Evolutionary conservation across 2,888 invertebrate species (phyloP).

Genomic region (Rhagonycha fulva): DNA sequence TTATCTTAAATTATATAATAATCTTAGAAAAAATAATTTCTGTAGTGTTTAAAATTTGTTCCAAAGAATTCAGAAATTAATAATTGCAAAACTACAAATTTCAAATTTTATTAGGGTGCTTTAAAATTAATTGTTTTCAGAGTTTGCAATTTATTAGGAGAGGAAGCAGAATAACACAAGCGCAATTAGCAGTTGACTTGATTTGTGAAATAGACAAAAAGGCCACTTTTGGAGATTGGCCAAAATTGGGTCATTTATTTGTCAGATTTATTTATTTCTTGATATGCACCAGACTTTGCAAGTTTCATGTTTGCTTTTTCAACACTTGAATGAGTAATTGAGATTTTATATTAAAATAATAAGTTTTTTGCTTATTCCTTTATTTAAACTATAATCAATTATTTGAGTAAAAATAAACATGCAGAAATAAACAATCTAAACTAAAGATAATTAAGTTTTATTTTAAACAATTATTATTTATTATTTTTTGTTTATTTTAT

Average conservation of each 20-base stretch:
- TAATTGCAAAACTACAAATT: slow-evolving; percentile 5
- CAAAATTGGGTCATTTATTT: slow-evolving; percentile 18
- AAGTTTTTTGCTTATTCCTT: background rate
- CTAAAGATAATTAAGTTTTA: too few species aligned
- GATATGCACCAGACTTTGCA: slow-evolving; percentile 8
- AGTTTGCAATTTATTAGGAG: slow-evolving; percentile 16
- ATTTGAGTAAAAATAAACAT: background rate
- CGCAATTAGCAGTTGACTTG: slow-evolving; percentile 19
- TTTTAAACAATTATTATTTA: too few species aligned
- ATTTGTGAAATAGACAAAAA: slow-evolving; percentile 21
- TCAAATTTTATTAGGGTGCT: slow-evolving; percentile 11
- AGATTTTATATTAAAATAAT: background rate
- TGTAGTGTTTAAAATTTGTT: background rate
- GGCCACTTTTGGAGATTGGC: slow-evolving; percentile 21
- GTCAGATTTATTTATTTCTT: slow-evolving; percentile 19
- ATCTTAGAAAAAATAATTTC: background rate
- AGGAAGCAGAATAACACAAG: slow-evolving; percentile 22
- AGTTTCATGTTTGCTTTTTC: background rate
- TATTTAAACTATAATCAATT: background rate
- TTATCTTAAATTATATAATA: too few species aligned
- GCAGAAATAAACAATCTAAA: background rate
- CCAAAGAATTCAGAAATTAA: background rate
- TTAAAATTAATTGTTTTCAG: slow-evolving; percentile 21
- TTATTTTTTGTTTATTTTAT: too few species aligned
- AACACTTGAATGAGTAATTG: background rate